Evolutionary conservation across 2,888 invertebrate species (phyloP), one percentile per base, ranked within the genome.

Genomic region (Athalia cordata): DNA sequence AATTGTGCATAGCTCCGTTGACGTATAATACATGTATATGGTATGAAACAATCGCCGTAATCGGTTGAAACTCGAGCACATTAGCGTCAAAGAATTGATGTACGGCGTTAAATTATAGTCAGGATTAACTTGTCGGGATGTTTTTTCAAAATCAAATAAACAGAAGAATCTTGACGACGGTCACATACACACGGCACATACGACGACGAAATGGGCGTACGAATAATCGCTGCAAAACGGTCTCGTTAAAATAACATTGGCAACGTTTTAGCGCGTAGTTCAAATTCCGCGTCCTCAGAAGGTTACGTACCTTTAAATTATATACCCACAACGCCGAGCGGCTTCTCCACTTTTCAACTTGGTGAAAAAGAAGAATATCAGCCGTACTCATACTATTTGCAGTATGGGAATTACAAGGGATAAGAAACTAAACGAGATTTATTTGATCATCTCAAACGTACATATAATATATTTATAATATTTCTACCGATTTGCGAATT

Each of bases 61-160:
- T 29, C 29, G 29, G 52, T 52, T 43, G 68, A 68, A 68, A 68
- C 50, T 68, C 55, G 68, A 29, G 13, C 29, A 68, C 68, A 68
- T 68, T 68, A 68, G 68, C 68, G 68, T 68, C 68, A 68, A 6
- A 55, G 68, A 68, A 68, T 68, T 68, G 68, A 68, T 68, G 52
- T 68, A 68, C 68, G 68, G n/a, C 29, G 68, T 15, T 68, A 50
- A 68, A 68, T 68, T 68, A 68, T 50, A 68, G 68, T 29, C 68
- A 55, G 55, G 68, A 68, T 68, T 68, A 68, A 68, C 68, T 68
- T 68, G 68, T 68, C 68, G 52, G 6, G 29, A 68, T 15, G 68
- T 29, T 29, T 29, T 29, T 29, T 29, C 29, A 29, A 29, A 29
- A 29, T 29, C 55, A 55, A 55, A 55, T 55, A n/a, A 55, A n/a